Base-by-base conservation (phyloP, 1,140 invertebrate genomes). In the Drosophila baimaii region DNA sequence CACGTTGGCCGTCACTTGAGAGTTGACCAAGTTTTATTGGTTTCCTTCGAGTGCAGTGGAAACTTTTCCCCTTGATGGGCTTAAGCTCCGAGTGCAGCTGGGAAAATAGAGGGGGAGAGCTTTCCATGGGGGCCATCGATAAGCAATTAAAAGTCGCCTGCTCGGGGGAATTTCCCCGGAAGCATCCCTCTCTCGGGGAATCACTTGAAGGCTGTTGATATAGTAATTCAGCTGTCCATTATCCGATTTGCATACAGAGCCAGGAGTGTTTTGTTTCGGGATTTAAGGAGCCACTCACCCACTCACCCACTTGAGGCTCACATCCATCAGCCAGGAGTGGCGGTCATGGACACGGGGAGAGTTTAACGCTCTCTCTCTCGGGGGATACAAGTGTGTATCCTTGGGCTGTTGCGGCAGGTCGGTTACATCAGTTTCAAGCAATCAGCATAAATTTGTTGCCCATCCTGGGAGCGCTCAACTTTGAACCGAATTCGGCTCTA, bases 21-120 rank as follows among this genome's bases (percentile, higher is more conserved):
- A 83, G 80, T 84, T 76, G 76, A 68, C 59, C 76, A 83, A 84
- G 70, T 83, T 83, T 83, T 83, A 83, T 83, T 79, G 63, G 56
- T 27, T 83, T 63, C 27, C 68, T 17, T 79, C 27, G 55, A 74
- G 79, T 78, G 65, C 65, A 49, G 65, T 39, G 51, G 51, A 71
- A 71, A 70, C 51, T 71, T 71, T 71, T 29, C 43, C 25, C 25
- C 59, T 5, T 47, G 57, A 47, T 1, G 13, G 39, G 41, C 17
- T 25, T n/a, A 49, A 47, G 41, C 49, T 35, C 21, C 29, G 0
- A 52, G 19, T 35, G 51, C 51, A n/a, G 51, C 41, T 33, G 41
- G 8, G 31, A 19, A 12, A 55, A 8, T 8, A 37, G 41, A 7
- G 17, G 52, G n/a, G 21, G 19, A 3, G 7, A n/a, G 51, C 41